Evolutionary conservation across 64 coral and sea anemone species (phyloP), one percentile per base, ranked within the genome.

Genomic region (Orbicella faveolata): DNA sequence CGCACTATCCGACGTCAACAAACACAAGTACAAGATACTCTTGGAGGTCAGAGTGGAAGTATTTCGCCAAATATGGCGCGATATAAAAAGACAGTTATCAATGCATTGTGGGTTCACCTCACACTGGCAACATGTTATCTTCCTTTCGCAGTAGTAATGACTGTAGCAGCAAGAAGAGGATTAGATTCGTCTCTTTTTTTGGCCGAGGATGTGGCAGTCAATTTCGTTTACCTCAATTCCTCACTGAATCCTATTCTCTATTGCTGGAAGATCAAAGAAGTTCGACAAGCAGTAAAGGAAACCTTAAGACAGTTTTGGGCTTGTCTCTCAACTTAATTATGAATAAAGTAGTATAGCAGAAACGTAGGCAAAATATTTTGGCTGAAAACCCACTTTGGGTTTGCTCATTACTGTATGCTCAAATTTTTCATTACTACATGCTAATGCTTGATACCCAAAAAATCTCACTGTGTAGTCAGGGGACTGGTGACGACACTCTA

Each of bases 251-350:
- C 75, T 9, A 11, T 53, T 52, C 19, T 78, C 20, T 78, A 78
- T 17, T 78, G 75, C 36, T 78, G 75, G 75, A 78, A 78, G 36
- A 78, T 78, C 36, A 78, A 61, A 79, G 77, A 79, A 33, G 51
- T 79, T 30, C 20, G 51, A 79, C 12, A 57, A 30, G 77, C 51
- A 57, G 77, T 61, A 6, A 79, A 79, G n/a, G 77, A 79, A 15
- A 79, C 77, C 1, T 2, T 79, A 57, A 34, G 5, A 61, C n/a
- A 3, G 20, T 52, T 79, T 57, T 55, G 48, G 3, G n/a, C 20
- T 55, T 59, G 23, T 33, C 9, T 55, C 13, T 79, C 11, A 4
- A 0, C 30, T 30, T 30, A 30, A 30, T 30, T 2, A 4, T 41
- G 39, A 41, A 41, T 2, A 41, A 41, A 59, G 55, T 16, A 59